Base-by-base conservation (phyloP, 2,888 invertebrate species). In the Adelphocoris suturalis region DNA sequence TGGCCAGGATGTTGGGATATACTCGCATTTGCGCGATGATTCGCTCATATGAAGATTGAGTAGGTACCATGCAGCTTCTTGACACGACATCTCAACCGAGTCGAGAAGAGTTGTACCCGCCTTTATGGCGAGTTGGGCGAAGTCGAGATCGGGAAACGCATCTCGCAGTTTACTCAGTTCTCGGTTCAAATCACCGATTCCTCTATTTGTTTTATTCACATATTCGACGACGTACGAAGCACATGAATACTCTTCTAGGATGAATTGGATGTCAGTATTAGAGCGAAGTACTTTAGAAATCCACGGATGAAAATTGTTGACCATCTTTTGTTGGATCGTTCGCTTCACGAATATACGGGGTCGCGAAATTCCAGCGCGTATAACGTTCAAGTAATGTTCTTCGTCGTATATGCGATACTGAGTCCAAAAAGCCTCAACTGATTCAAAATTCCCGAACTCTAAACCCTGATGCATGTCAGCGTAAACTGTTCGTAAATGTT, bases 121-220 rank as follows among this genome's bases (percentile, higher is more conserved):
- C 1, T 86, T n/a, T 28, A 52, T 86, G 23, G 76, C 47, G n/a
- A 78, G 37, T 28, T 78, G 28, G n/a, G 78, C 13, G n/a, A 28
- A 78, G 37, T 78, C 28, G 28, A 93, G 37, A 93, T 91, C 78
- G n/a, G 81, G 81, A 48, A 48, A 23, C 7, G 47, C 48, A 2
- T 81, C 81, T n/a, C 81, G 46, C 0, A 81, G 48, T 81, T 81
- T 81, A 46, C 3, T 81, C 11, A 81, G n/a, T 5, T 81, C 81
- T 28, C 91, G 81, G 48, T 48, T 7, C 48, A 48, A 13, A 7
- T 13, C 48, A 48, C 78, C 12, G 14, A 78, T 78, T 0, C 93
- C 93, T 92, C 93, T 89, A 90, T 93, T 92, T 9, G 92, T 90
- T 91, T 94, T 93, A 92, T 93, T 94, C 0, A 93, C 78, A n/a